Evolutionary conservation across 2,888 invertebrate genomes (phyloP).

Genomic region (Diaperis boleti): DNA sequence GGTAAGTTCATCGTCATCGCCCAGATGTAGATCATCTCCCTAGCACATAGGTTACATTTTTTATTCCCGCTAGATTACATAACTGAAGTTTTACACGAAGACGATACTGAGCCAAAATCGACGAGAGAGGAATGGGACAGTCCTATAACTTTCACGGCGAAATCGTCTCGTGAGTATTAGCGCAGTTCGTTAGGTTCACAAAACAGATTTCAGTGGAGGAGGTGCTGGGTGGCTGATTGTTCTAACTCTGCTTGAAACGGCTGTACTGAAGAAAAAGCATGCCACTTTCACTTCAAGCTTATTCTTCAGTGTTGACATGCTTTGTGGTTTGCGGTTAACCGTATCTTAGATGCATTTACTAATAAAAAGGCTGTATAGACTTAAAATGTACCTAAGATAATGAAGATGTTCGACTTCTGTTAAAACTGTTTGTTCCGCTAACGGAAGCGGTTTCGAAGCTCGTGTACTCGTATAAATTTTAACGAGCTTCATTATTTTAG

Average conservation of each 20-base stretch:
- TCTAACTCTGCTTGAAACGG: slow-evolving; percentile 31
- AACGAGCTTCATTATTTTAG: slow-evolving; percentile 56
- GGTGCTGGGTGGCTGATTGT: slow-evolving; percentile 43
- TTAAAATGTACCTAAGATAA: slow-evolving; percentile 28
- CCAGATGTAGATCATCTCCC: slow-evolving; percentile 1
- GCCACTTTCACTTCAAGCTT: slow-evolving; percentile 18
- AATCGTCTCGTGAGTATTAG: slow-evolving; percentile 83
- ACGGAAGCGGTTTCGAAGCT: neutral
- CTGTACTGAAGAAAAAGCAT: slow-evolving; percentile 40
- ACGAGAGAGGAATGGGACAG: slow-evolving; percentile 83
- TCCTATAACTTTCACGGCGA: slow-evolving; percentile 91
- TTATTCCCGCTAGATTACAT: slow-evolving; percentile 77
- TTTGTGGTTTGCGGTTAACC: slow-evolving; percentile 9
- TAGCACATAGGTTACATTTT: slow-evolving; percentile 34
- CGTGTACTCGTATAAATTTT: slow-evolving; percentile 12
- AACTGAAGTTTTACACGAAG: slow-evolving; percentile 83
- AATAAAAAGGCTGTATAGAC: neutral
- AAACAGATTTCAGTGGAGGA: slow-evolving; percentile 30
- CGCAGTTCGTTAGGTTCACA: slow-evolving; percentile 19
- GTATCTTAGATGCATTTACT: slow-evolving; percentile 31
- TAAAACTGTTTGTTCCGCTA: slow-evolving; percentile 1
- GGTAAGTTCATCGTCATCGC: no score
- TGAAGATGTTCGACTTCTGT: slow-evolving; percentile 5
- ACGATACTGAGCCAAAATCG: slow-evolving; percentile 70
- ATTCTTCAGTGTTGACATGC: slow-evolving; percentile 34